Evolutionary conservation across 2,888 invertebrate species (phyloP).

Genomic region (Tenthredo scrophulariae): DNA sequence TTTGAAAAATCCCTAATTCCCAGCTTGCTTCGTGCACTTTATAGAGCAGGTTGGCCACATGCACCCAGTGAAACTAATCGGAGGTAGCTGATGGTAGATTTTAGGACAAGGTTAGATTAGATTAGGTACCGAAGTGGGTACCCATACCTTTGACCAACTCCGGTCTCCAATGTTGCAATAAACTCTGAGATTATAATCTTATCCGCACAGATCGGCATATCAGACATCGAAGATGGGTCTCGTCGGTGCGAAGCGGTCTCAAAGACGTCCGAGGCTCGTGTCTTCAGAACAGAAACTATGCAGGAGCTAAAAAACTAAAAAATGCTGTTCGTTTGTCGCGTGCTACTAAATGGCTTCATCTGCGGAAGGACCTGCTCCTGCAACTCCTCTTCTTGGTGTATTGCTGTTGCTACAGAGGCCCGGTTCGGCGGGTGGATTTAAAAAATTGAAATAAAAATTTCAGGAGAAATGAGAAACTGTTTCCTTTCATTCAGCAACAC

Average conservation of each 20-base stretch:
- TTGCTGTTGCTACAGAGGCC: neutral
- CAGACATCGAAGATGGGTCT: constrained; percentile 46
- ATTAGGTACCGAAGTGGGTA: constrained; percentile 37
- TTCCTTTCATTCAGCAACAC: constrained; percentile 2
- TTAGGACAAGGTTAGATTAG: constrained; percentile 39
- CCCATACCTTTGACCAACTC: neutral
- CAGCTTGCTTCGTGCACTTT: constrained; percentile 9
- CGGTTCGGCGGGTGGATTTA: neutral
- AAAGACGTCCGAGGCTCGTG: constrained; percentile 25
- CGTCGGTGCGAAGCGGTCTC: neutral
- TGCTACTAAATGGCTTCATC: constrained; percentile 50
- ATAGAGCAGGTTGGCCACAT: neutral
- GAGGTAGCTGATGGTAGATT: constrained; percentile 9
- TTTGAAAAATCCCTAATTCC: neutral
- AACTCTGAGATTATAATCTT: constrained; percentile 51
- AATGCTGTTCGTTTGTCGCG: constrained; percentile 41
- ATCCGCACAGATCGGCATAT: constrained; percentile 48
- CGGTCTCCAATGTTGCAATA: constrained; percentile 26
- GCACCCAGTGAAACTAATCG: constrained; percentile 36
- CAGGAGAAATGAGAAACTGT: neutral
- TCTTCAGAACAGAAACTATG: constrained; percentile 13
- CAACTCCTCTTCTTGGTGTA: neutral
- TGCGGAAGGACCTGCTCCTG: constrained; percentile 13
- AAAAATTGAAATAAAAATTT: constrained; percentile 4
- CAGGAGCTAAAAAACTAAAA: neutral